These are phyloP conservation scores for Lasiurus borealis DNA, from an alignment of 2,113 vertebrate genomes.

Conservation along the genomic window DNA sequence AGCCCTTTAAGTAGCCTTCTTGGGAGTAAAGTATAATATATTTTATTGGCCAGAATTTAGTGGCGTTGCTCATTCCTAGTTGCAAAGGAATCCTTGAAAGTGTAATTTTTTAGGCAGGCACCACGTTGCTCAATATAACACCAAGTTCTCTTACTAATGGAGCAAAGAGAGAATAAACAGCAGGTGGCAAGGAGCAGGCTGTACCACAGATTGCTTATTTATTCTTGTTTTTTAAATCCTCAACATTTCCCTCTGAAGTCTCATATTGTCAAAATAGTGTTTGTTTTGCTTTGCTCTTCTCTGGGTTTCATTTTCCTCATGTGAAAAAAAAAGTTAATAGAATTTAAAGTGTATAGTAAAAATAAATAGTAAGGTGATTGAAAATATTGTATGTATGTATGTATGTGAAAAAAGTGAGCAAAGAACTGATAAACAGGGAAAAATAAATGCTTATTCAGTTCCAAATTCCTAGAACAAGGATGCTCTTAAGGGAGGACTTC, in stretches of 20 bases:
- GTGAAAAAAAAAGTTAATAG: background rate
- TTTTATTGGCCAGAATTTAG: background rate
- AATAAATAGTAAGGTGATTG: background rate
- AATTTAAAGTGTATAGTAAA: background rate
- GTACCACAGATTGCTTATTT: background rate
- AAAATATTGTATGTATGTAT: background rate
- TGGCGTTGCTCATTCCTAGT: background rate
- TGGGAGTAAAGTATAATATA: background rate
- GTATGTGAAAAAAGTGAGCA: background rate
- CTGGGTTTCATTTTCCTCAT: background rate
- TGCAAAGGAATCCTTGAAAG: background rate
- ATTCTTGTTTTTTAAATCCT: constrained; percentile 39
- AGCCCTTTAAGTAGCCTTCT: constrained; percentile 25
- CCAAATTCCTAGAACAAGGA: background rate
- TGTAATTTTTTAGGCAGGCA: background rate
- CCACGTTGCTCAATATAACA: background rate
- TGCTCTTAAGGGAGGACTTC: constrained; percentile 28
- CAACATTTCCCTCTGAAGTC: background rate
- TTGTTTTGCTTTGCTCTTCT: constrained; percentile 5
- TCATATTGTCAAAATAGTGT: constrained; percentile 7
- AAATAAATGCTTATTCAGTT: constrained; percentile 15
- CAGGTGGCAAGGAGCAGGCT: background rate
- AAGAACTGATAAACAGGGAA: background rate
- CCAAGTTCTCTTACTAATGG: background rate
- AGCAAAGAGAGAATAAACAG: background rate